Conservation (phyloP, 2,113 vertebrate genomes). For the Scopus umbretta region DNA sequence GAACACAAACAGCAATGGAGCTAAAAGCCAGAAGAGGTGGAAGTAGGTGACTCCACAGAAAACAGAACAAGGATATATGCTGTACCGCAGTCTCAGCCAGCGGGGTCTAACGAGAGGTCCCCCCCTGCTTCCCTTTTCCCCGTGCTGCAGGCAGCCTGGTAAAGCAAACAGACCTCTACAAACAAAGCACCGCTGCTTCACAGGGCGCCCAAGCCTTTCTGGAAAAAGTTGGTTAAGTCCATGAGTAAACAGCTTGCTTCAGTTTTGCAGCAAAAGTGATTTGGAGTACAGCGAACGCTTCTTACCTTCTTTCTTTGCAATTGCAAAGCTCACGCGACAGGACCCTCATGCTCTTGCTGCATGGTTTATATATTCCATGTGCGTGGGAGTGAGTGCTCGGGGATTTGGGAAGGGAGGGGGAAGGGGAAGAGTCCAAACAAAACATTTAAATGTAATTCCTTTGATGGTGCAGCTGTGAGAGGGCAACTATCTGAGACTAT, state of each 20-base stretch:
- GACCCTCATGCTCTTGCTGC: neutral
- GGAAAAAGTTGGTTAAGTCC: neutral
- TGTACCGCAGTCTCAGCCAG: neutral
- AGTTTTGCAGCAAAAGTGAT: neutral
- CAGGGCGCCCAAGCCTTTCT: neutral
- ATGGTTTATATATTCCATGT: neutral
- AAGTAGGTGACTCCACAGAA: neutral
- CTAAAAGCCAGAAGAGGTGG: neutral
- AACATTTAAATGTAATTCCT: neutral
- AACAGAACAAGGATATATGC: neutral
- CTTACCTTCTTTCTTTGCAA: neutral
- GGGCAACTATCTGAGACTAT: neutral
- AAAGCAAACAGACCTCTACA: neutral
- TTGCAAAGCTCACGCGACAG: neutral
- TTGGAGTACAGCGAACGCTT: neutral
- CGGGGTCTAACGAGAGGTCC: neutral
- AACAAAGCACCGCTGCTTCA: neutral
- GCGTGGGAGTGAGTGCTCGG: neutral
- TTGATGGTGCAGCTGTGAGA: constrained; percentile 19
- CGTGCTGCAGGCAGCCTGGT: neutral
- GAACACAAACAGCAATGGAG: neutral
- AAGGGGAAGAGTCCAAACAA: constrained; percentile 22
- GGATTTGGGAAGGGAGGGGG: neutral
- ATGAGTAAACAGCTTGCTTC: neutral
- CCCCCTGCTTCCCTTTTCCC: neutral